Conservation (phyloP, 2,113 vertebrate species). For the Odontophorus gujanensis region DNA sequence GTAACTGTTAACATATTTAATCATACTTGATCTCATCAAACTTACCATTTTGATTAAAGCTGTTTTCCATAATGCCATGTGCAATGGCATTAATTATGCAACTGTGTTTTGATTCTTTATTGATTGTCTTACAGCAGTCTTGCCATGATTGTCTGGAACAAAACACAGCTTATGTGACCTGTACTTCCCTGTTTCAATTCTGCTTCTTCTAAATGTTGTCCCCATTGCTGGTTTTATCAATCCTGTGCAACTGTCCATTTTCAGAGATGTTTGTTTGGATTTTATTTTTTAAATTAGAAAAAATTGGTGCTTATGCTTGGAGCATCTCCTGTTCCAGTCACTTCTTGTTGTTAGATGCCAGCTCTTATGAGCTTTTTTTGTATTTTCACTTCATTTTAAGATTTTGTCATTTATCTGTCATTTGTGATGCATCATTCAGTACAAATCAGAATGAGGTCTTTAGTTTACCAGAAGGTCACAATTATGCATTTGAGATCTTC, state of each 20-base stretch:
- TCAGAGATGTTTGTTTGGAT: not conserved
- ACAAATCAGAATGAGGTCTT: not conserved
- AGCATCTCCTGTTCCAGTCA: not conserved
- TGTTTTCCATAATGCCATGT: slow-evolving; percentile 64
- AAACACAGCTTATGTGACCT: not conserved
- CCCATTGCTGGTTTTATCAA: not conserved
- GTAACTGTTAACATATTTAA: slow-evolving; percentile 56
- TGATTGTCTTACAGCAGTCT: slow-evolving; percentile 45
- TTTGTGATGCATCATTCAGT: not conserved
- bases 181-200: not conserved
- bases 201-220: not conserved
- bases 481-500: not conserved
- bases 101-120: slow-evolving; percentile 14
- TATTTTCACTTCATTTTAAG: not conserved
- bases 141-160: not conserved
- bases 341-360: not conserved
- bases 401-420: not conserved
- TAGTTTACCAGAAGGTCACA: not conserved
- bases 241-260: not conserved
- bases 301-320: not conserved
- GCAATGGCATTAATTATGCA: slow-evolving; percentile 22
- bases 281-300: not conserved
- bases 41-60: slow-evolving; percentile 58
- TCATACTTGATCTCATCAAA: slow-evolving; percentile 58
- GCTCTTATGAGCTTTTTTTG: not conserved